Evolutionary conservation across 1,140 invertebrate species (phyloP).

Genomic region (Aphaenogaster ashmeadi): DNA sequence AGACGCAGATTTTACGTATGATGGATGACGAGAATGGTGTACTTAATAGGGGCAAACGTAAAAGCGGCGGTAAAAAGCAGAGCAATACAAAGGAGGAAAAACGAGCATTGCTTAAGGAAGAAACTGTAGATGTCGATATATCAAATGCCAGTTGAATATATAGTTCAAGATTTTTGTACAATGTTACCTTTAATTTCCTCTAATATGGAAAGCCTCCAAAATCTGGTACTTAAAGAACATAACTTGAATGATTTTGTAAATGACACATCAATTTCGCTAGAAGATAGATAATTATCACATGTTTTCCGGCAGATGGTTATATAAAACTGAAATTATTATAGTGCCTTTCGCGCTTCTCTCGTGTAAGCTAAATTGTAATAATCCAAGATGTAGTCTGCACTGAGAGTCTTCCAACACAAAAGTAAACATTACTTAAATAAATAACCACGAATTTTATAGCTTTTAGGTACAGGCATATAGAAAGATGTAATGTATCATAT

Average conservation of each 20-base stretch:
- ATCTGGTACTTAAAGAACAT: background rate
- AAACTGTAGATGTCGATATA: constrained; percentile 86
- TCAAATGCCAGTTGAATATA: constrained; percentile 84
- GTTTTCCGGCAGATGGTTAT: constrained; percentile 33
- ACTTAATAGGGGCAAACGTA: constrained; percentile 90
- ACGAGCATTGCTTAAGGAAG: constrained; percentile 87
- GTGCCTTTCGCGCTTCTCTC: constrained; percentile 64
- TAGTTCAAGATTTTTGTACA: constrained; percentile 22
- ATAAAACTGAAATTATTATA: constrained; percentile 23
- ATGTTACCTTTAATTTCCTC: background rate
- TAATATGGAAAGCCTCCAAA: constrained; percentile 11
- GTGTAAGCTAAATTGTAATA: constrained; percentile 36
- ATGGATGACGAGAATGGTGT: constrained; percentile 98
- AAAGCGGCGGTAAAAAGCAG: constrained; percentile 86
- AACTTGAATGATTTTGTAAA: constrained; percentile 4
- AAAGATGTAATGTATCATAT: constrained; percentile 1
- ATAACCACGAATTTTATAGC: constrained; percentile 22
- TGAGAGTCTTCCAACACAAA: constrained; percentile 54
- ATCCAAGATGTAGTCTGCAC: constrained; percentile 10
- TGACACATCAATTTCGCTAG: constrained; percentile 4
- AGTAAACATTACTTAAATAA: background rate
- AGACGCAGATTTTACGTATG: constrained; percentile 96
- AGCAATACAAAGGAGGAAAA: constrained; percentile 86
- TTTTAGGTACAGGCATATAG: background rate
- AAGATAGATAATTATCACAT: background rate